Evolutionary conservation across 2,113 vertebrate species (phyloP).

Genomic region (Motacilla tschutschensis): DNA sequence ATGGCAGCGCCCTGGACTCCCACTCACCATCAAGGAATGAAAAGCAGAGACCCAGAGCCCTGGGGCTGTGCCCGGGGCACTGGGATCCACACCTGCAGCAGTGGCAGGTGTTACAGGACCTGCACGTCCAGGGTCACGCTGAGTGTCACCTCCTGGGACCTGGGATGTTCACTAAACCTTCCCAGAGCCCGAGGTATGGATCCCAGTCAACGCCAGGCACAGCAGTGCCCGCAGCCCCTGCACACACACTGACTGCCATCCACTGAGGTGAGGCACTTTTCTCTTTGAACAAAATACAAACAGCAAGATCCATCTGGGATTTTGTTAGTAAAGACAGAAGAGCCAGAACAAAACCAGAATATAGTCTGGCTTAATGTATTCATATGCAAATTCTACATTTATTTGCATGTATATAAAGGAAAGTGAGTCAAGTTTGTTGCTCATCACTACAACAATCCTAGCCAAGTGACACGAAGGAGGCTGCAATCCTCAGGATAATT

Average conservation of each 20-base stretch:
- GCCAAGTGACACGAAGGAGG: fast-evolving
- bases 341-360: neutral
- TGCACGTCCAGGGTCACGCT: fast-evolving
- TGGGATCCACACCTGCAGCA: neutral
- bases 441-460: neutral
- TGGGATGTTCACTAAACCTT: fast-evolving
- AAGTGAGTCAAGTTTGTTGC: neutral
- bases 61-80: neutral
- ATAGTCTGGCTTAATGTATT: neutral
- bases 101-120: fast-evolving
- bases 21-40: neutral
- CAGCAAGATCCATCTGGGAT: neutral
- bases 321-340: neutral
- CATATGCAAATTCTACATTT: neutral
- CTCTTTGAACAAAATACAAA: neutral
- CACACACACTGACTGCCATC: neutral
- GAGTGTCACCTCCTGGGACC: neutral
- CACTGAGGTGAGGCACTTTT: fast-evolving
- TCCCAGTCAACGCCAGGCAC: neutral
- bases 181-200: fast-evolving
- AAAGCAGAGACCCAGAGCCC: neutral
- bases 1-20: neutral
- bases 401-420: neutral
- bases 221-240: neutral
- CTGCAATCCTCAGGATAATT: neutral